A percentile compares a stretch with the other conserved stretches of the same genome.
Conservation (phyloP, 2,113 vertebrate genomes). For the Cheirogaleus medius region DNA sequence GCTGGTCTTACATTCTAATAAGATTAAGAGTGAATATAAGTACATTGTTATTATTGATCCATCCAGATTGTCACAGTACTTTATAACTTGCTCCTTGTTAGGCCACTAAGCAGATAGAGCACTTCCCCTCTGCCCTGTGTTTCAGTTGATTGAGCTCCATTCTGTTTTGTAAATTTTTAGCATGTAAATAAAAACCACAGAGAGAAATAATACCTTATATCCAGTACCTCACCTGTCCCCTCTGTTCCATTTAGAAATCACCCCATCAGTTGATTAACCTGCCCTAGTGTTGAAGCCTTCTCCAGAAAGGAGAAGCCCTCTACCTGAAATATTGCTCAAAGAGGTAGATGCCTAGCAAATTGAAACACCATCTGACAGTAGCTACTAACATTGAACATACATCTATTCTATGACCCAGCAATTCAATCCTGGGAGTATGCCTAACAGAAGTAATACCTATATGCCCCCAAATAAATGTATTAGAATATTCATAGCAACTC, state of each 20-base stretch:
- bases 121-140: not conserved
- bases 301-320: not conserved
- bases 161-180: not conserved
- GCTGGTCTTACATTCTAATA: not conserved
- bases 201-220: not conserved
- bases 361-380: not conserved
- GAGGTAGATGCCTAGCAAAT: not conserved
- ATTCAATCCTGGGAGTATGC: not conserved
- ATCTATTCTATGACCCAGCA: not conserved
- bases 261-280: not conserved
- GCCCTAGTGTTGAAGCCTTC: not conserved
- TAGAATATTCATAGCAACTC: not conserved
- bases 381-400: not conserved
- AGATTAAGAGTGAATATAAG: not conserved
- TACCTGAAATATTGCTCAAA: not conserved
- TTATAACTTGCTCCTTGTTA: not conserved
- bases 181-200: constrained; percentile 5
- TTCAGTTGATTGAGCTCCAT: not conserved
- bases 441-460: not conserved
- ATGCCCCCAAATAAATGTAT: not conserved
- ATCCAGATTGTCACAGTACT: not conserved
- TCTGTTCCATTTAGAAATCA: constrained; percentile 10
- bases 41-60: not conserved
- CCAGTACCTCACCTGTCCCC: not conserved
- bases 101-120: not conserved